These are phyloP conservation scores for Dolichallabes microphthalmus DNA, from an alignment of 2,113 vertebrate genomes.

Conservation along the genomic window DNA sequence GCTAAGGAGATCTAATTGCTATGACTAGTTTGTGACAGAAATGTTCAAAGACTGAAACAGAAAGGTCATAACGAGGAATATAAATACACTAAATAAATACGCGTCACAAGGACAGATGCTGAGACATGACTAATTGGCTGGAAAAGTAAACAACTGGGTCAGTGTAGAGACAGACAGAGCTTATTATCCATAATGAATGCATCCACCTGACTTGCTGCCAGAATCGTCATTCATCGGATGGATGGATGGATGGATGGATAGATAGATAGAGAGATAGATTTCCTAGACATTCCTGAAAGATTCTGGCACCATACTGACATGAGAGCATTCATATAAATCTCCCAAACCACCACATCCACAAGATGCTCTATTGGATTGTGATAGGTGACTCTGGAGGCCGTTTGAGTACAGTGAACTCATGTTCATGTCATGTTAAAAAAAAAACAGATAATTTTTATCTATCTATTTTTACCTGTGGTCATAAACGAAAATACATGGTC, in stretches of 20 bases:
- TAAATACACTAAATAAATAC: neutral
- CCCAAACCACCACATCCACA: no score
- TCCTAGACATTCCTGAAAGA: no score
- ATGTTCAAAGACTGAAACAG: neutral
- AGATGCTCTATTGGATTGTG: no score
- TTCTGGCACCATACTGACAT: no score
- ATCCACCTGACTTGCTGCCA: neutral
- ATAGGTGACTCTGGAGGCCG: no score
- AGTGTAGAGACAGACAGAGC: constrained; percentile 11
- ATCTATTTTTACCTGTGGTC: no score
- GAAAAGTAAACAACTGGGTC: constrained; percentile 14
- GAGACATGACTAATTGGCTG: constrained; percentile 3
- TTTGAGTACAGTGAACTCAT: no score
- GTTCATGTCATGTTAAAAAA: no score
- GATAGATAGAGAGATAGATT: no score
- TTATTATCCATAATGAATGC: constrained; percentile 27
- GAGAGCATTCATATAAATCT: no score
- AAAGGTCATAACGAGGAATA: neutral
- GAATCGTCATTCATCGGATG: neutral
- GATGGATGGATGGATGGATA: neutral
- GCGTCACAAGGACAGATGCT: neutral
- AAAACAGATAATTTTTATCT: no score
- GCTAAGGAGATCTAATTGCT: neutral
- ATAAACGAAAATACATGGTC: no score
- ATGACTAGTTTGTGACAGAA: neutral